Conservation (phyloP, 2,113 vertebrate species). For the Sylvietta virens region DNA sequence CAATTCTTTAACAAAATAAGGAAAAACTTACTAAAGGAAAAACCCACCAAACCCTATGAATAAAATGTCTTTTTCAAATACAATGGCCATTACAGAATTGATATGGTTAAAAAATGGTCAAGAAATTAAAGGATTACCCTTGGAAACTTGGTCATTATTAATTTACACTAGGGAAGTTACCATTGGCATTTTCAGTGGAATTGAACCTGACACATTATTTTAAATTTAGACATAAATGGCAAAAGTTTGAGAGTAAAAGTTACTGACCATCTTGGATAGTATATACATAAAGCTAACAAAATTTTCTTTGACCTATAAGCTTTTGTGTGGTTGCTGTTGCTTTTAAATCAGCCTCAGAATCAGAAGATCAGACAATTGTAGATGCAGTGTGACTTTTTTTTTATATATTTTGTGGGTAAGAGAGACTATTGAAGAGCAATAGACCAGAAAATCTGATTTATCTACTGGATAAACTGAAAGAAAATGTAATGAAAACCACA, state of each 20-base stretch:
- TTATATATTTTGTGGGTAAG: not conserved
- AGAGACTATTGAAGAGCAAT: not conserved
- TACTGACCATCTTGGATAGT: not conserved
- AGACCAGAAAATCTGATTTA: not conserved
- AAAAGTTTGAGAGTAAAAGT: not conserved
- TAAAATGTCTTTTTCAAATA: not conserved
- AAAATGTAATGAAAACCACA: not conserved
- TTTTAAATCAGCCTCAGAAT: not conserved
- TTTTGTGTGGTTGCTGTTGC: not conserved
- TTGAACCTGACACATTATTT: not conserved
- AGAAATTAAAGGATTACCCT: not conserved
- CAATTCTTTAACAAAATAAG: not conserved
- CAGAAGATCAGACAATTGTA: not conserved
- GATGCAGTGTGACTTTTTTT: not conserved
- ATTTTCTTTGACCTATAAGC: not conserved
- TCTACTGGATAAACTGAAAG: not conserved
- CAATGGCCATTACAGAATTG: not conserved
- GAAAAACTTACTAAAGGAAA: not conserved
- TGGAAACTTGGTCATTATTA: not conserved
- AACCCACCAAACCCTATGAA: rapidly evolving
- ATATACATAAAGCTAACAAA: not conserved
- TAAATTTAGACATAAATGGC: not conserved
- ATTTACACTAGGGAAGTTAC: not conserved
- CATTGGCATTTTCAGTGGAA: not conserved
- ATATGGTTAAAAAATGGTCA: not conserved